phyloP scores from a whole-genome alignment of 2,888 invertebrate genomes.

The Cosmia pyralina region DNA sequence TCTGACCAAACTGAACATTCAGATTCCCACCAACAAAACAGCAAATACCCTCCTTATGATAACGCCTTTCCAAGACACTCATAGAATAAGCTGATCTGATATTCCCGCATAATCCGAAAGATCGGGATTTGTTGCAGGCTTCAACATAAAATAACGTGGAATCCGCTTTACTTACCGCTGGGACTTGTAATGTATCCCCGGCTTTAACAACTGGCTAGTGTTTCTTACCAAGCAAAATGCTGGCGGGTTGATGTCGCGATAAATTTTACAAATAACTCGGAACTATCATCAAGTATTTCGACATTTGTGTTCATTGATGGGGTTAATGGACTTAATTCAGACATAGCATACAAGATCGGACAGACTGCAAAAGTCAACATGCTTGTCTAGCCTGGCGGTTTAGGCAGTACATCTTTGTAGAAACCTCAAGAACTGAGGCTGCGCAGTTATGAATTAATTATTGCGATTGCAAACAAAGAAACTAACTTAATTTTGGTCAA shows the following conservation, averaged over 20 bases:
- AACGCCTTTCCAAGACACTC: background rate
- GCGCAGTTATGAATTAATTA: background rate
- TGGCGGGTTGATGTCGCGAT: slow-evolving; percentile 45
- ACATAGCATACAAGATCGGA: background rate
- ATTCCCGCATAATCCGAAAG: background rate
- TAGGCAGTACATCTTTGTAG: background rate
- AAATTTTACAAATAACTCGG: slow-evolving; percentile 57
- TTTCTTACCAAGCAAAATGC: slow-evolving; percentile 51
- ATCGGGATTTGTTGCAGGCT: background rate
- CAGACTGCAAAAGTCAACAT: background rate
- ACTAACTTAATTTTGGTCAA: background rate
- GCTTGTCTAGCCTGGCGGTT: background rate
- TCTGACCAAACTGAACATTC: background rate
- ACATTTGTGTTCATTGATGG: slow-evolving; percentile 37
- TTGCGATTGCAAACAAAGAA: background rate
- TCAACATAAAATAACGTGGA: background rate
- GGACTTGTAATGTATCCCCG: slow-evolving; percentile 10
- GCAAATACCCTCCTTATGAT: background rate
- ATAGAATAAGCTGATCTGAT: background rate
- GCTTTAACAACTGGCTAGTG: slow-evolving; percentile 47
- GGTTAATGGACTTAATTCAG: slow-evolving; percentile 21
- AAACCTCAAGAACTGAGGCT: slow-evolving; percentile 5
- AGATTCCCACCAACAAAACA: background rate
- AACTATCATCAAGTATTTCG: slow-evolving; percentile 31
- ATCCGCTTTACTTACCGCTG: slow-evolving; percentile 35